Conservation (phyloP, 2,113 vertebrate species). For the Puffinus mauretanicus region DNA sequence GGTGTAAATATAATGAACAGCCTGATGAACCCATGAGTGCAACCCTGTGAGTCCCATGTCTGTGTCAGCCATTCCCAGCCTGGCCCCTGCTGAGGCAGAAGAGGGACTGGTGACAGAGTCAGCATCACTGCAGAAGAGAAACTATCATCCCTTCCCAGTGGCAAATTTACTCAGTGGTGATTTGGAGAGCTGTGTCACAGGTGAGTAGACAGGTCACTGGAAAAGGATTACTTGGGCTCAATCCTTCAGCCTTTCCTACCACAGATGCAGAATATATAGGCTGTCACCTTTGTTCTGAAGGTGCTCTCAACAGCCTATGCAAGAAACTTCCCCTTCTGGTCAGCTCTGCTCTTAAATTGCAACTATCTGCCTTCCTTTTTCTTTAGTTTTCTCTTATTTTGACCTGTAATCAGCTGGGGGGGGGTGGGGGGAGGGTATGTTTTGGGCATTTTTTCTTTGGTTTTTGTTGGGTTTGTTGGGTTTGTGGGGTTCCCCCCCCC, state of each 20-base stretch:
- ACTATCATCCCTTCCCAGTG: background rate
- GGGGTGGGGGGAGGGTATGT: background rate
- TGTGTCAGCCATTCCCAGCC: background rate
- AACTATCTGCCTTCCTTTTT: background rate
- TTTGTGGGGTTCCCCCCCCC: background rate
- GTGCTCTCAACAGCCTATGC: background rate
- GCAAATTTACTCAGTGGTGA: background rate
- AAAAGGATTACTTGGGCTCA: background rate
- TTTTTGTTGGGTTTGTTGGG: too few relatives aligned
- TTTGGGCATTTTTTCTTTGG: background rate
- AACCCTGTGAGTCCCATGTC: rapidly evolving
- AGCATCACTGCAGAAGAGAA: background rate
- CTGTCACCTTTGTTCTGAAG: background rate
- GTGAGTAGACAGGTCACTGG: background rate
- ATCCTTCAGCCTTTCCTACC: background rate
- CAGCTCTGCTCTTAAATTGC: background rate
- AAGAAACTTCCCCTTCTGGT: background rate
- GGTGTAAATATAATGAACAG: background rate
- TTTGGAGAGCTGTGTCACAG: background rate
- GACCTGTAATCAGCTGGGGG: background rate
- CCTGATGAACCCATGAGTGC: too few relatives aligned
- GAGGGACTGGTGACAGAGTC: background rate
- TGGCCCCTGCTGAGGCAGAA: background rate
- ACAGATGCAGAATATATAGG: background rate
- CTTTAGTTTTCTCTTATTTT: background rate